phyloP scores from a whole-genome alignment of 2,797 vertebrate genomes.

The Apogon talboti region DNA sequence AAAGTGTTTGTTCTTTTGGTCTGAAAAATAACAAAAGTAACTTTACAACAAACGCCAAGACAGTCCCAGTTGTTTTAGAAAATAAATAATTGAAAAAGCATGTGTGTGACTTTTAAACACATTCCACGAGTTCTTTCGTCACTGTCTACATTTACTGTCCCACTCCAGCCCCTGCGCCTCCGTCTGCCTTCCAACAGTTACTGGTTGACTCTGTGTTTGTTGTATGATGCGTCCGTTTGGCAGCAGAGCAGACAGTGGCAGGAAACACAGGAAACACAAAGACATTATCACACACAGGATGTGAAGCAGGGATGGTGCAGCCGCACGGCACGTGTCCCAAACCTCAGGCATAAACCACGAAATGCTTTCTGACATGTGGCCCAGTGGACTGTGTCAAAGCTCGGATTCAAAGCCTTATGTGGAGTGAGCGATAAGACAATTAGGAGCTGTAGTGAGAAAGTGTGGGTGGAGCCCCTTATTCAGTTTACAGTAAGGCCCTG shows the following conservation, averaged over 20 bases:
- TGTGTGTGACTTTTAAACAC: conserved; percentile 20
- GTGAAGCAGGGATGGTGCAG: not conserved
- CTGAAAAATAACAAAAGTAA: conserved; percentile 8
- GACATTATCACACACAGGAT: conserved; percentile 7
- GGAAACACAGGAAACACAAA: conserved; percentile 17
- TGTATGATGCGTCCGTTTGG: conserved; percentile 16
- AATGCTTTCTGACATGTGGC: not conserved
- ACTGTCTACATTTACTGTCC: conserved; percentile 33
- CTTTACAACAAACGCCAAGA: not conserved
- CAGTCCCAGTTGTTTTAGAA: not conserved
- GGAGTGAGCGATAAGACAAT: no score
- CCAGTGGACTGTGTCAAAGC: not conserved
- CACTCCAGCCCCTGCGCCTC: conserved; percentile 6
- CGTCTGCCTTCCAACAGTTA: not conserved
- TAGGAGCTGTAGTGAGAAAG: no score
- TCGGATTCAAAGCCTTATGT: not conserved
- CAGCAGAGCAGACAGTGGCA: conserved; percentile 5
- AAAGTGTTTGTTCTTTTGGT: conserved; percentile 2
- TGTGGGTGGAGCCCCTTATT: no score
- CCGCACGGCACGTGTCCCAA: not conserved
- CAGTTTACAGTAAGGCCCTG: no score
- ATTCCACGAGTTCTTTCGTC: conserved; percentile 52
- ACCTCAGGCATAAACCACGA: not conserved
- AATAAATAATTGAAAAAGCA: not conserved
- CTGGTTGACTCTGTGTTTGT: conserved; percentile 17